Conservation (phyloP, 2,113 vertebrate species). For the Megaceryle torquata region DNA sequence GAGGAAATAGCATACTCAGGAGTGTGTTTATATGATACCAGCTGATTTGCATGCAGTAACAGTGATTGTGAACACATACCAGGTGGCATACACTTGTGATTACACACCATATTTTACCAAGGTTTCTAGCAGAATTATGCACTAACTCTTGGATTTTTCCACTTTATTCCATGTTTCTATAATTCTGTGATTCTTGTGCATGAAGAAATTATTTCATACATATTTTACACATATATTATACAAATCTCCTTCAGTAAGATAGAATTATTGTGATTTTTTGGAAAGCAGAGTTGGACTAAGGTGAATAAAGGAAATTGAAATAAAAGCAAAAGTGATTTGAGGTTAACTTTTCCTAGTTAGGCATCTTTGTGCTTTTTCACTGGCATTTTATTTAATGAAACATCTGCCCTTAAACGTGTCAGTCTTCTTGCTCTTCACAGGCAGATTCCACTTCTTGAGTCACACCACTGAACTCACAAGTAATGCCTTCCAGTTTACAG, state of each 20-base stretch:
- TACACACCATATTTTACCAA: not conserved
- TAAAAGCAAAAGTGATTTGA: not conserved
- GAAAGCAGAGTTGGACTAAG: not conserved
- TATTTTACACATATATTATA: not conserved
- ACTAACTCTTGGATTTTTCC: not conserved
- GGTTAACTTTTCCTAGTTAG: not conserved
- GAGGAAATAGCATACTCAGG: not conserved
- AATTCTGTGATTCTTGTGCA: not conserved
- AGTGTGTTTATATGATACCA: not conserved
- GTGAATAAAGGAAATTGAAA: not conserved
- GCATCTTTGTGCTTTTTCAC: not conserved
- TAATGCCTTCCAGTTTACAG: not conserved
- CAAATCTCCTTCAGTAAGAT: not conserved
- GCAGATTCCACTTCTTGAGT: not conserved
- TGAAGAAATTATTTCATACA: not conserved
- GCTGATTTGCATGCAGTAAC: not conserved
- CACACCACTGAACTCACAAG: not conserved
- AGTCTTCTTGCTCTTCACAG: not conserved
- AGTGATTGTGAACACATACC: not conserved
- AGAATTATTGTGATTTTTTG: not conserved
- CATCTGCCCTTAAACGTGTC: not conserved
- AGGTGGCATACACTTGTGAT: not conserved
- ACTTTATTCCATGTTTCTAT: not conserved
- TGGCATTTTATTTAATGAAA: not conserved
- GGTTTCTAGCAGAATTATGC: not conserved